phyloP scores from a whole-genome alignment of 2,113 vertebrate genomes.

The Stigmatopora nigra region DNA sequence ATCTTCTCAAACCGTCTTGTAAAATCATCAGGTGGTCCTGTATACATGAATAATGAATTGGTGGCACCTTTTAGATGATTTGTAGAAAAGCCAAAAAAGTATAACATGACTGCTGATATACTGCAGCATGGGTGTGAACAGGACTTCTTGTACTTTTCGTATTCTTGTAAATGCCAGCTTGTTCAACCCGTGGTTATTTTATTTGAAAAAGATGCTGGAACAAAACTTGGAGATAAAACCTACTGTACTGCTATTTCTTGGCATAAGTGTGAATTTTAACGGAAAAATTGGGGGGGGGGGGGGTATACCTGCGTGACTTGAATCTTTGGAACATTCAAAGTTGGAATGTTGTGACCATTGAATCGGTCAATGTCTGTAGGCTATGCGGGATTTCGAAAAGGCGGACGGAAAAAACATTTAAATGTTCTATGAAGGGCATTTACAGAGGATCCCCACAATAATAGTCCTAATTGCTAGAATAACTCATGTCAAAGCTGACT shows the following conservation, averaged over 20 bases:
- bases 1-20: conserved; percentile 27
- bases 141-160: conserved; percentile 25
- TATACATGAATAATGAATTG: conserved; percentile 19
- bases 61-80: neutral
- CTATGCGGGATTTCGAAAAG: too few species aligned
- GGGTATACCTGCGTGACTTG: too few species aligned
- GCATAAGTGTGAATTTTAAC: too few species aligned
- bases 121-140: neutral
- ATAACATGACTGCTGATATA: conserved; percentile 13
- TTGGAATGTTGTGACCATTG: too few species aligned
- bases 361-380: too few species aligned
- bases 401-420: too few species aligned
- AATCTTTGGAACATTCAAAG: too few species aligned
- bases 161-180: conserved; percentile 4
- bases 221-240: neutral
- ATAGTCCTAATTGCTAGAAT: conserved; percentile 24
- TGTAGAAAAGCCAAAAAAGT: conserved; percentile 1
- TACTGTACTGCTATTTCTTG: neutral
- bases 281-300: too few species aligned
- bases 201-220: neutral
- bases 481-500: conserved; percentile 9
- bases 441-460: neutral
- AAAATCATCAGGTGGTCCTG: conserved; percentile 28
- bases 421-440: too few species aligned
- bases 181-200: neutral